These are phyloP conservation scores for Crotalus viridis DNA, from an alignment of 2,113 vertebrate genomes.

Conservation along the genomic window DNA sequence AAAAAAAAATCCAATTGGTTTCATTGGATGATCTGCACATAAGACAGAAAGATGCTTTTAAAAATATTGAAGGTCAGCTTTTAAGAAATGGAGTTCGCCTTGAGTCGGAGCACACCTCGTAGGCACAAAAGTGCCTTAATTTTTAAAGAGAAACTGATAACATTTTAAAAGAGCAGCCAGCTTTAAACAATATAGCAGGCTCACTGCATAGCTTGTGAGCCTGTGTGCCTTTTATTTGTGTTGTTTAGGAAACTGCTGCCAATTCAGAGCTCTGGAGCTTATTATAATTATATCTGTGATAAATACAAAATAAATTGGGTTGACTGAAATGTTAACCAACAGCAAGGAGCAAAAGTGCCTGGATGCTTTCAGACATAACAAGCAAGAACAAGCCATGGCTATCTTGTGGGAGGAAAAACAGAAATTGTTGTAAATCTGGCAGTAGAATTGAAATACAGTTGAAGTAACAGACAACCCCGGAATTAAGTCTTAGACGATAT, in stretches of 20 bases:
- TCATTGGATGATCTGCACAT: no score
- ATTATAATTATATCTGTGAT: constrained; percentile 53
- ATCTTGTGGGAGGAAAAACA: constrained; percentile 17
- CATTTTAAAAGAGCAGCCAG: constrained; percentile 21
- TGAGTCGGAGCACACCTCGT: neutral
- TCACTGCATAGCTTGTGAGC: constrained; percentile 27
- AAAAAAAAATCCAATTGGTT: neutral
- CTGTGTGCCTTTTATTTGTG: constrained; percentile 46
- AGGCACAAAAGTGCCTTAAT: constrained; percentile 22
- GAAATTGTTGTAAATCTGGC: constrained; percentile 4
- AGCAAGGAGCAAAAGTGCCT: constrained; percentile 51
- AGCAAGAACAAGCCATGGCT: constrained; percentile 38
- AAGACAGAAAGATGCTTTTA: neutral
- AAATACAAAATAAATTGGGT: constrained; percentile 43
- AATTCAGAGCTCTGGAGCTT: constrained; percentile 58
- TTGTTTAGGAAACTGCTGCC: constrained; percentile 58
- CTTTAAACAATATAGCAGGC: constrained; percentile 35
- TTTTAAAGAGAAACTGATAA: constrained; percentile 28
- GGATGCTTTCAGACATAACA: constrained; percentile 32
- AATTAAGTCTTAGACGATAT: neutral
- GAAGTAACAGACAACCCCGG: constrained; percentile 1
- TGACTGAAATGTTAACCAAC: constrained; percentile 53
- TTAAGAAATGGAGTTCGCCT: neutral
- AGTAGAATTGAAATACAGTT: constrained; percentile 26
- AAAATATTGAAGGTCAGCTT: neutral